phyloP scores from a whole-genome alignment of 2,113 vertebrate species.

The Nansenia antarctica region DNA sequence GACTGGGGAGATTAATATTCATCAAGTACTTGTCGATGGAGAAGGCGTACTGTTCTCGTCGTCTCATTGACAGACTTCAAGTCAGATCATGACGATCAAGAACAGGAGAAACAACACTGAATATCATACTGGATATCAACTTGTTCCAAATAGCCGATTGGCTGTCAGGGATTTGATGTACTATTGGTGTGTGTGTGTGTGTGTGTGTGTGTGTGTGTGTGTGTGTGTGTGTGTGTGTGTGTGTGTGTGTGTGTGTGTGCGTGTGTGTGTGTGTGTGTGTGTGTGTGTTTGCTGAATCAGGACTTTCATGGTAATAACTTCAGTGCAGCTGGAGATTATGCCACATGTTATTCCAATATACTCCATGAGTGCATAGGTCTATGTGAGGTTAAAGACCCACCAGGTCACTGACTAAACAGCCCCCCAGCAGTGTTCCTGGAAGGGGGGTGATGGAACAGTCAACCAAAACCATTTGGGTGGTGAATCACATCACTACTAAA shows the following conservation, averaged over 20 bases:
- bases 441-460: slow-evolving; percentile 42
- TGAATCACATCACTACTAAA: slow-evolving; percentile 44
- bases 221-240: no score
- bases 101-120: no score
- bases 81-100: no score
- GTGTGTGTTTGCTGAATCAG: slow-evolving; percentile 49
- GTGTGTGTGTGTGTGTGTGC: neutral
- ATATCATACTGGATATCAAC: no score
- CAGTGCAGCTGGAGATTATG: slow-evolving; percentile 54
- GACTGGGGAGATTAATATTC: no score
- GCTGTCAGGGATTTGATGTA: no score
- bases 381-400: slow-evolving; percentile 45
- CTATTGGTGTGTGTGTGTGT: no score
- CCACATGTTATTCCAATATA: slow-evolving; percentile 54
- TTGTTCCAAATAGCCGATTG: no score
- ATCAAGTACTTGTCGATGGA: no score
- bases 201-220: no score
- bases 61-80: no score
- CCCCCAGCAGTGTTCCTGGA: slow-evolving; percentile 29
- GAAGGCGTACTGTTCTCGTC: no score
- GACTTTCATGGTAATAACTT: slow-evolving; percentile 43
- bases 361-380: slow-evolving; percentile 14
- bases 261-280: slow-evolving; percentile 14
- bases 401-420: slow-evolving; percentile 48
- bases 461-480: slow-evolving; percentile 39